Evolutionary conservation across 2,888 invertebrate genomes (phyloP).

Genomic region (Mythimna impura): DNA sequence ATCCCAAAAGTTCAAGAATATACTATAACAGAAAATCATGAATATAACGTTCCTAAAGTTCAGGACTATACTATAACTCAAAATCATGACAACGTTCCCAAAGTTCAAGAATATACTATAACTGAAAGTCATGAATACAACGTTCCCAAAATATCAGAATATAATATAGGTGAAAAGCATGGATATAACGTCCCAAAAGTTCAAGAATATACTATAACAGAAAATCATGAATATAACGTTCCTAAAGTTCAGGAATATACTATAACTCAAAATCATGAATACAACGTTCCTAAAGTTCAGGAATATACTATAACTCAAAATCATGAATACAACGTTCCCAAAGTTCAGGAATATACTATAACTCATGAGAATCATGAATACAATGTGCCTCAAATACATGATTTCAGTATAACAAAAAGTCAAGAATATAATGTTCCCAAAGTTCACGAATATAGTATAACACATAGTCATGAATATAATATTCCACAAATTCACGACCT

Average conservation of each 20-base stretch:
- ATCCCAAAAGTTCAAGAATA: constrained; percentile 13
- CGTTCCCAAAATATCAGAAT: neutral
- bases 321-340: constrained; percentile 8
- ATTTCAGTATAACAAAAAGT: neutral
- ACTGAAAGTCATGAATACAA: neutral
- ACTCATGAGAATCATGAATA: constrained; percentile 1
- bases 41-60: neutral
- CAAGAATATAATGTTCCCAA: constrained; percentile 11
- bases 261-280: neutral
- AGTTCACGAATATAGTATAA: constrained; percentile 11
- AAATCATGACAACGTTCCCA: neutral
- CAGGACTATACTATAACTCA: constrained; percentile 8
- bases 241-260: constrained; percentile 14
- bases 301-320: constrained; percentile 2
- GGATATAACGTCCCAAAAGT: constrained; percentile 1
- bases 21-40: neutral
- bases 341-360: neutral
- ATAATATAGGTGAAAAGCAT: neutral
- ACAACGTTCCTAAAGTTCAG: neutral
- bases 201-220: neutral
- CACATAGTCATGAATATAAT: constrained; percentile 17
- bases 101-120: neutral
- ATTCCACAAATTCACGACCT: constrained; percentile 34
- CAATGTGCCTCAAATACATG: neutral
- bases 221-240: constrained; percentile 10